Evolutionary conservation across 2,888 invertebrate species (phyloP), one percentile per base, ranked within the genome.

Genomic region (Leptopterna dolabrata): DNA sequence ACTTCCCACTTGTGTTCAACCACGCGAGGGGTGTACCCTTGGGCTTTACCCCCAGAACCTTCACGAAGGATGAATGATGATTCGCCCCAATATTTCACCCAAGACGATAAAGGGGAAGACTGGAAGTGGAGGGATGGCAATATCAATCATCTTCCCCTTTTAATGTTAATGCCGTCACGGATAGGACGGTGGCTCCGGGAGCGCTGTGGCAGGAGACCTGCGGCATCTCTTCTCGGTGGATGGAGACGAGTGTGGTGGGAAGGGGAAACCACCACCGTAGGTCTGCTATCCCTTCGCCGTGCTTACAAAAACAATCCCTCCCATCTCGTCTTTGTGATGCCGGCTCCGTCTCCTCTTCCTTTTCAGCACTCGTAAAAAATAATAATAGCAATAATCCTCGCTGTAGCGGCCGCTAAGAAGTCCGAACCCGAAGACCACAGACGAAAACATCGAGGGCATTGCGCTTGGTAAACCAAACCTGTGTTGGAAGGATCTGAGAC

Each of bases 111-210:
- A 63, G 63, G n/a, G 63, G 63, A 63, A 7, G 24, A 19, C 63
- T 19, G 19, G 55, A 9, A 19, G n/a, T 19, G 55, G 24, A 19
- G 55, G 78, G 78, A 45, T 45, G 41, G 83, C 70, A 71, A 76
- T 85, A 85, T 85, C 85, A 85, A 85, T 85, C 85, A 85, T 85
- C 63, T 76, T 71, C 76, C 85, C 85, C 85, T 85, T 85, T 85
- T 85, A 85, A 85, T 85, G 85, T 85, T 85, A 85, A 85, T 85
- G 85, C 85, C 45, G 85, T 47, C 83, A 45, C 43, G 76, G 76
- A 19, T 27, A 27, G 47, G 45, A 36, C 73, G 73, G 45, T 27
- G 47, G 47, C 78, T 45, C 19, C 27, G 45, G 45, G 78, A 78
- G 78, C 14, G 19, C 45, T n/a, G 36, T 73, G 73, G 73, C 30